These are phyloP conservation scores for Morbakka virulenta DNA, from an alignment of 30 jellyfish, hydroid and myxozoan genomes.

Conservation along the genomic window DNA sequence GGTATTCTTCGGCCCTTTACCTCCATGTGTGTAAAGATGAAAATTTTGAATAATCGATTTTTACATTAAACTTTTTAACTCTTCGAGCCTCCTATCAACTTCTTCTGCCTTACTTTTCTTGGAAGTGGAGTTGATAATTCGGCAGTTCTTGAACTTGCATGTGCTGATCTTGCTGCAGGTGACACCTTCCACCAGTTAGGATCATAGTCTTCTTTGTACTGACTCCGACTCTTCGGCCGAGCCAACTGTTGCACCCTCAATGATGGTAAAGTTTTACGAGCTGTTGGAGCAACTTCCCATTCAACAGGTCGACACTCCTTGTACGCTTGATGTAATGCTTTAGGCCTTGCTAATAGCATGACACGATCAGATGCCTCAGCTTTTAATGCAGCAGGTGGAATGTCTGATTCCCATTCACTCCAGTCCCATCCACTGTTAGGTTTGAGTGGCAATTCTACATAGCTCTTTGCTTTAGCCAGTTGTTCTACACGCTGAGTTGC, in stretches of 20 bases:
- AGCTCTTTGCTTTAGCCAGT: slow-evolving; percentile 70
- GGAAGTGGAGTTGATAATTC: slow-evolving; percentile 89
- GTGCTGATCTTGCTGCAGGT: slow-evolving; percentile 73
- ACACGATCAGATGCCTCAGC: slow-evolving; percentile 79
- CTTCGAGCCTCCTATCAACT: slow-evolving; percentile 8
- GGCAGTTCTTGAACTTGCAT: slow-evolving; percentile 65
- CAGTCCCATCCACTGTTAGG: slow-evolving; percentile 95
- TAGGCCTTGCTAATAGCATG: slow-evolving; percentile 69
- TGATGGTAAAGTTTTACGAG: slow-evolving; percentile 75
- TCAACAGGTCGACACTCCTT: slow-evolving; percentile 77
- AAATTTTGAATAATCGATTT: no score
- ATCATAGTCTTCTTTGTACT: slow-evolving; percentile 75
- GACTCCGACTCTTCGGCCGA: slow-evolving; percentile 81
- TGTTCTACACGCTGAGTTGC: slow-evolving; percentile 70
- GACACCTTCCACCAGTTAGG: slow-evolving; percentile 67
- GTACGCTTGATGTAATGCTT: slow-evolving; percentile 54
- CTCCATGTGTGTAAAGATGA: no score
- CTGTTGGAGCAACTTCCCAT: slow-evolving; percentile 70
- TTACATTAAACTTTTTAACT: no score
- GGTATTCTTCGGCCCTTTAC: no score
- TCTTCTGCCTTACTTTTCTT: slow-evolving; percentile 75
- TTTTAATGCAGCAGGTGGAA: slow-evolving; percentile 88
- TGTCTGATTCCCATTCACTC: slow-evolving; percentile 97
- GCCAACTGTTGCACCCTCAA: slow-evolving; percentile 86
- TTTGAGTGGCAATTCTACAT: slow-evolving; percentile 68